Evolutionary conservation across 1,140 invertebrate genomes (phyloP).

Genomic region (Drosophila tropicalis): DNA sequence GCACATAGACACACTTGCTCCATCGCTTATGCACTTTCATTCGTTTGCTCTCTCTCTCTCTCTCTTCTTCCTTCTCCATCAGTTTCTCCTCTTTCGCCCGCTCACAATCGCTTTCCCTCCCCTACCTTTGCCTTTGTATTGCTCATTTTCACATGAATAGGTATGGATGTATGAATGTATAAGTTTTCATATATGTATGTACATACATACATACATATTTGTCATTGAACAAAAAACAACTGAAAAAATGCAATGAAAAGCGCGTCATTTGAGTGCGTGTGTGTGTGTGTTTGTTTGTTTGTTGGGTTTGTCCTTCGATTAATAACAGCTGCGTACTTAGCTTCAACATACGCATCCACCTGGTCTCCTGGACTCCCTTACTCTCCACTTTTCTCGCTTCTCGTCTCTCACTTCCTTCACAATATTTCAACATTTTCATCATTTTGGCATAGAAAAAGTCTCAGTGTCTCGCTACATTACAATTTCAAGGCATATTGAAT

Average conservation of each 20-base stretch:
- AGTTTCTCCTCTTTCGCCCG: neutral
- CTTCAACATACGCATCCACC: conserved; percentile 11
- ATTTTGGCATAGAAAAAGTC: conserved; percentile 7
- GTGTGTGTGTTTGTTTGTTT: neutral
- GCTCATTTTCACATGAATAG: conserved; percentile 15
- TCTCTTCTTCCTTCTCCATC: neutral
- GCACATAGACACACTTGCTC: conserved; percentile 22
- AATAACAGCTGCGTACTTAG: conserved; percentile 11
- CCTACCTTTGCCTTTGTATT: conserved; percentile 14
- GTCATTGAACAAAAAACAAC: conserved; percentile 17
- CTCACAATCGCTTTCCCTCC: conserved; percentile 10
- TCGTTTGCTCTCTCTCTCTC: conserved; percentile 24
- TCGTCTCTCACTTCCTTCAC: neutral
- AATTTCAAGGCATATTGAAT: neutral
- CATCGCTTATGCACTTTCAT: conserved; percentile 62
- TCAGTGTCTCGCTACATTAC: neutral
- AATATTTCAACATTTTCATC: conserved; percentile 7
- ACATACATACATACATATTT: neutral
- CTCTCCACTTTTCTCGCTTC: too few relatives aligned
- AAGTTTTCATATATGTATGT: neutral
- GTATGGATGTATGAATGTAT: neutral
- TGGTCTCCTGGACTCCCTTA: neutral
- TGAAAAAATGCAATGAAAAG: conserved; percentile 4
- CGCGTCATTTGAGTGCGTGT: neutral
- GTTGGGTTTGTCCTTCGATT: conserved; percentile 17